Conservation (phyloP, 2,888 invertebrate genomes). For the Phengaris arion region DNA sequence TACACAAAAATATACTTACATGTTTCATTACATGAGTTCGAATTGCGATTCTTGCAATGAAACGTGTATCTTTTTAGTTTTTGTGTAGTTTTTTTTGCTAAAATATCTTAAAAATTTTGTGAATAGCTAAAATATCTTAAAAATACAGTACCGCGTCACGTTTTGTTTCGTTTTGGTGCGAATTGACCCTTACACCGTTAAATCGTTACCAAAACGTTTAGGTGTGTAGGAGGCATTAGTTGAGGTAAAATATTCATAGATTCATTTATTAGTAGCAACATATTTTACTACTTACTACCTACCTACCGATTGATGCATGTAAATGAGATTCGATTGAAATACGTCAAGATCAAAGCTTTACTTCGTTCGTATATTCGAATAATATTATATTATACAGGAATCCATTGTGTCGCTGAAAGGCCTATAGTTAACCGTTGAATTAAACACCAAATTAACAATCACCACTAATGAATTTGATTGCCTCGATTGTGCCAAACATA, state of each 20-base stretch:
- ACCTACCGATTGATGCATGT: background rate
- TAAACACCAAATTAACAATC: slow-evolving; percentile 17
- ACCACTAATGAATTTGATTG: slow-evolving; percentile 22
- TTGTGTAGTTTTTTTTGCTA: too few species aligned
- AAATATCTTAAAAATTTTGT: too few species aligned
- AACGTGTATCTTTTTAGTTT: too few species aligned
- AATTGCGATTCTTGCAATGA: too few species aligned
- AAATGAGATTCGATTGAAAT: background rate
- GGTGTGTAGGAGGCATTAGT: too few species aligned
- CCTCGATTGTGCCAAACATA: slow-evolving; percentile 17
- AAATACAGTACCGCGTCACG: too few species aligned
- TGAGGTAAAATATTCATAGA: background rate
- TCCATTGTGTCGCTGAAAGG: slow-evolving; percentile 10
- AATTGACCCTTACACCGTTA: too few species aligned
- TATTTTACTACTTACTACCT: background rate
- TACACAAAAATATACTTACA: too few species aligned
- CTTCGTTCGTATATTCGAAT: slow-evolving; percentile 13
- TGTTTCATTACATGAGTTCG: too few species aligned
- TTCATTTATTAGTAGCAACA: background rate
- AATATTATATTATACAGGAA: slow-evolving; percentile 18
- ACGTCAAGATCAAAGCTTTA: background rate
- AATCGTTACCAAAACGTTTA: too few species aligned
- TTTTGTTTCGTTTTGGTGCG: too few species aligned
- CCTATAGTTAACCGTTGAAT: slow-evolving; percentile 11
- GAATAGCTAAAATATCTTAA: too few species aligned